These are phyloP conservation scores for Burhinus bistriatus DNA, from an alignment of 2,113 vertebrate genomes.

Conservation along the genomic window DNA sequence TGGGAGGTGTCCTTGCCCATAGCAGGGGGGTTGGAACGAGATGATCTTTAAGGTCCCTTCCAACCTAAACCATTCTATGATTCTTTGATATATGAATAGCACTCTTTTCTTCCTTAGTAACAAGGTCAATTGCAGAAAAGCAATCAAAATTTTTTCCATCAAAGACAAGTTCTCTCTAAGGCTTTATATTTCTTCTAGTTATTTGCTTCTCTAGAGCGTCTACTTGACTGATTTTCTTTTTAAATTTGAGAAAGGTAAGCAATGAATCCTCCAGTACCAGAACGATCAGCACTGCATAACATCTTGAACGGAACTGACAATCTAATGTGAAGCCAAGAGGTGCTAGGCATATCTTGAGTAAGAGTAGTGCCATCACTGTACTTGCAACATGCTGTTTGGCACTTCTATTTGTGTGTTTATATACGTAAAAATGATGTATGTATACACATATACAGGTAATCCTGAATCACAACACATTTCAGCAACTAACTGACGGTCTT, in stretches of 20 bases:
- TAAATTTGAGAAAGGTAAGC: background rate
- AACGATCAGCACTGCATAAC: background rate
- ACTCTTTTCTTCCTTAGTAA: background rate
- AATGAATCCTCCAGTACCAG: fast-evolving
- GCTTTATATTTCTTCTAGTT: background rate
- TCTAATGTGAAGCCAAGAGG: background rate
- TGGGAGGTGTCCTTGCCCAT: no score
- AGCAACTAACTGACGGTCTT: background rate
- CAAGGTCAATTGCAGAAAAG: background rate
- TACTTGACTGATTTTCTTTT: background rate
- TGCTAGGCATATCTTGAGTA: background rate
- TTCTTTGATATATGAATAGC: background rate
- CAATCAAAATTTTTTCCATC: background rate
- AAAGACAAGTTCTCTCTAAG: background rate
- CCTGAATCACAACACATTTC: background rate
- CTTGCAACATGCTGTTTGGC: background rate
- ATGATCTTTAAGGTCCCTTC: no score
- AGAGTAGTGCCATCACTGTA: background rate
- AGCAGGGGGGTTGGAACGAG: no score
- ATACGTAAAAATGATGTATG: background rate
- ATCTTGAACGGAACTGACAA: background rate
- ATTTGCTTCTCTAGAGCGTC: background rate
- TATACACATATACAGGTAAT: background rate
- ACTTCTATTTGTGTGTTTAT: background rate
- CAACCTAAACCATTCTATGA: no score